Evolutionary conservation across 2,888 invertebrate species (phyloP).

Genomic region (Gasteruption jaculator): DNA sequence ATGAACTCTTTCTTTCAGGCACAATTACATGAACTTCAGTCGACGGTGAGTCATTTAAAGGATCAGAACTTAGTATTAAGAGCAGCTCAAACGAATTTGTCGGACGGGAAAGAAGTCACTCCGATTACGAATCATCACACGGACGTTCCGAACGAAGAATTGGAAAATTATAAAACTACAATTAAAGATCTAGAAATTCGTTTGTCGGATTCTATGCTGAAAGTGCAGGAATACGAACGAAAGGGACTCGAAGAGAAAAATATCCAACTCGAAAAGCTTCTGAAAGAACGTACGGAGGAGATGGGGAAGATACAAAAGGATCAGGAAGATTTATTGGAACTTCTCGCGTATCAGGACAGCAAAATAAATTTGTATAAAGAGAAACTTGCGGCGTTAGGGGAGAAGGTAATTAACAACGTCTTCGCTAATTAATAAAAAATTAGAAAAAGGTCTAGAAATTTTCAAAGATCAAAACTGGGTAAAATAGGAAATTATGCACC

Average conservation of each 20-base stretch:
- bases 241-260: constrained; percentile 33
- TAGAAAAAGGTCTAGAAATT: background rate
- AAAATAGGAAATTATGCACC: background rate
- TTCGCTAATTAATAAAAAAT: background rate
- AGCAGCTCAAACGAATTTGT: constrained; percentile 53
- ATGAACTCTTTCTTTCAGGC: constrained; percentile 21
- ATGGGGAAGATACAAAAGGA: constrained; percentile 73
- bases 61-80: constrained; percentile 86
- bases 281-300: constrained; percentile 53
- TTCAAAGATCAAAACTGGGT: background rate
- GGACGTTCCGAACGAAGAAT: constrained; percentile 30
- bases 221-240: constrained; percentile 46
- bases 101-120: constrained; percentile 26
- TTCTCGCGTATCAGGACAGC: constrained; percentile 82
- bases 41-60: constrained; percentile 69
- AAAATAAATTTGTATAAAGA: constrained; percentile 66
- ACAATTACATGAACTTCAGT: constrained; percentile 64
- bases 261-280: constrained; percentile 36
- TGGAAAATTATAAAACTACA: constrained; percentile 32
- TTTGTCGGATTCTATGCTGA: constrained; percentile 28
- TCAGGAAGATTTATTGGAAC: constrained; percentile 87
- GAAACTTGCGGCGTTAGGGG: constrained; percentile 57
- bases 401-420: constrained; percentile 46
- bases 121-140: constrained; percentile 19
- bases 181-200: constrained; percentile 37